These are phyloP conservation scores for Leptopilina clavipes DNA, from an alignment of 1,140 invertebrate genomes.

Conservation along the genomic window DNA sequence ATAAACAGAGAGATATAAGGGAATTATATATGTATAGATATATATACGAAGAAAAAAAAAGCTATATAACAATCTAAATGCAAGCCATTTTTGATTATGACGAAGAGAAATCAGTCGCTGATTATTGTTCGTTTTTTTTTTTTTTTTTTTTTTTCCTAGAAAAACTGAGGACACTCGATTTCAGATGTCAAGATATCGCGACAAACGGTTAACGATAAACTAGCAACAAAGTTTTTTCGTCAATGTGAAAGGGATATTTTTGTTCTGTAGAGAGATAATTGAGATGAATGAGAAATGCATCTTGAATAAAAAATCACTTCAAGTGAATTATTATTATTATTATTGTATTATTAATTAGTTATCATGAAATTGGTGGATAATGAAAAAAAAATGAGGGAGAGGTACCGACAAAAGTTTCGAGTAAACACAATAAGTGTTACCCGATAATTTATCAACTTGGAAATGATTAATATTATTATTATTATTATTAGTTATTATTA, in stretches of 20 bases:
- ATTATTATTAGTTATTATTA: conserved; percentile 60
- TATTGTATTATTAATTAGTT: conserved; percentile 68
- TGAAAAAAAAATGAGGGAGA: conserved; percentile 39
- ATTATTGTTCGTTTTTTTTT: conserved; percentile 54
- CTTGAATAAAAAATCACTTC: conserved; percentile 47
- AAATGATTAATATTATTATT: conserved; percentile 69
- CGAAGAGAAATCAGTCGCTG: conserved; percentile 46
- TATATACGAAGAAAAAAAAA: conserved; percentile 54
- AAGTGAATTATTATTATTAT: conserved; percentile 64
- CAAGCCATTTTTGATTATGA: conserved; percentile 55
- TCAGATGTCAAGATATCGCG: conserved; percentile 67
- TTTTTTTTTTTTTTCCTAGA: conserved; percentile 48
- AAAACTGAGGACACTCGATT: conserved; percentile 54
- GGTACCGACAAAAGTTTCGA: conserved; percentile 56
- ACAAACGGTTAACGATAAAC: conserved; percentile 57
- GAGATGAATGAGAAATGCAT: conserved; percentile 46
- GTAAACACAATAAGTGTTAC: conserved; percentile 62
- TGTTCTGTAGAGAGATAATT: conserved; percentile 64
- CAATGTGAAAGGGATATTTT: conserved; percentile 67
- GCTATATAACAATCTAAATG: conserved; percentile 53
- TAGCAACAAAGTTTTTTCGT: conserved; percentile 68
- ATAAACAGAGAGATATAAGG: conserved; percentile 55
- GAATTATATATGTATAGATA: conserved; percentile 61
- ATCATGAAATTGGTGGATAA: conserved; percentile 68
- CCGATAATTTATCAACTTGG: conserved; percentile 67